Evolutionary conservation across 2,113 vertebrate species (phyloP).

Genomic region (Apodemus speciosus): DNA sequence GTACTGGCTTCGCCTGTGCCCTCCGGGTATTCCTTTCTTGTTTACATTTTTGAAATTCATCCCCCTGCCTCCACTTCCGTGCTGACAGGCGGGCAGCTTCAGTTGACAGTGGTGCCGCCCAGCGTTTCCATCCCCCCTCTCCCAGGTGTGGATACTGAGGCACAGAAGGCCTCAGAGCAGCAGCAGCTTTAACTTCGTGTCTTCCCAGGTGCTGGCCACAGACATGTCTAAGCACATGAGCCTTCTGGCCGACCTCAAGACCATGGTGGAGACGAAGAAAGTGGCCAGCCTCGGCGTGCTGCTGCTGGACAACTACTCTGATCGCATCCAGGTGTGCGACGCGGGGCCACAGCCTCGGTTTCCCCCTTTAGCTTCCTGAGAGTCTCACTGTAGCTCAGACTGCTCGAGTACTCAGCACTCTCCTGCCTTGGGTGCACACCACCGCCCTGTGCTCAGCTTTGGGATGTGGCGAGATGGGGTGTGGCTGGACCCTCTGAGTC

Average conservation of each 20-base stretch:
- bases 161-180: neutral
- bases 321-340: conserved; percentile 91
- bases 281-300: conserved; percentile 95
- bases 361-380: neutral
- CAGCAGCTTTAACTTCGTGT: neutral
- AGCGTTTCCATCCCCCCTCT: neutral
- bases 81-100: neutral
- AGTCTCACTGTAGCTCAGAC: neutral
- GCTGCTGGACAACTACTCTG: conserved; percentile 94
- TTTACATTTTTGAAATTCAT: neutral
- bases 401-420: too few relatives aligned
- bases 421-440: neutral
- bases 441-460: neutral
- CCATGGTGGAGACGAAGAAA: conserved; percentile 98
- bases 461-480: neutral
- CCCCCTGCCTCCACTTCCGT: neutral
- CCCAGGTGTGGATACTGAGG: neutral
- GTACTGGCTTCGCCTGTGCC: neutral
- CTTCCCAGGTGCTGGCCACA: conserved; percentile 92
- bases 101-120: neutral
- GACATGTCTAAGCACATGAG: conserved; percentile 98
- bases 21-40: neutral
- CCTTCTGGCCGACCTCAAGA: conserved; percentile 95
- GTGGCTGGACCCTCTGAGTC: neutral
- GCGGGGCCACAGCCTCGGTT: fast-evolving